phyloP scores from a whole-genome alignment of 2,113 vertebrate species.

The Lampris incognitus region DNA sequence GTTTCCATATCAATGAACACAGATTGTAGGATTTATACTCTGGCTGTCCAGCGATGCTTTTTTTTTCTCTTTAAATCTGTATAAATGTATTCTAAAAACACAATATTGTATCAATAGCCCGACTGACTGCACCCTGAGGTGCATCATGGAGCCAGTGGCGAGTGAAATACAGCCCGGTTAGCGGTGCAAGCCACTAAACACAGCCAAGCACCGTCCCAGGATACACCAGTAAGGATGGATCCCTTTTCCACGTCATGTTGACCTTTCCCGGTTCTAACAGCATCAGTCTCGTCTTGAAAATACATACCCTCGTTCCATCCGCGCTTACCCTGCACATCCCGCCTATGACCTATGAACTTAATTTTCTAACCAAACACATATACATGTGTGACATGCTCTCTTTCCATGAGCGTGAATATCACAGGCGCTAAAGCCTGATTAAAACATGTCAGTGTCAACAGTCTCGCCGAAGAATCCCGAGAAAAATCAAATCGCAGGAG shows the following conservation, averaged over 20 bases:
- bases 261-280: conserved; percentile 91
- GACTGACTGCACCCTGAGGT: conserved; percentile 12
- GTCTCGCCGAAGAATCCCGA: conserved; percentile 37
- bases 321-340: conserved; percentile 86
- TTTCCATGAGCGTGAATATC: conserved; percentile 81
- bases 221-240: conserved; percentile 72
- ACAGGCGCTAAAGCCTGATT: conserved; percentile 75
- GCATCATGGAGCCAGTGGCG: conserved; percentile 29
- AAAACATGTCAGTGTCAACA: conserved; percentile 81
- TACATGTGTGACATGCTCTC: conserved; percentile 85
- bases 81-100: background rate
- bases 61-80: background rate
- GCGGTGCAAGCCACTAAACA: conserved; percentile 58
- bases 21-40: conserved; percentile 16
- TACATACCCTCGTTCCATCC: conserved; percentile 94
- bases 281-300: conserved; percentile 91
- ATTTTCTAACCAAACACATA: conserved; percentile 90
- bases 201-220: conserved; percentile 40
- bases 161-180: conserved; percentile 59
- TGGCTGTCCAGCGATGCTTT: background rate
- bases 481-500: conserved; percentile 37
- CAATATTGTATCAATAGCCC: background rate
- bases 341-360: conserved; percentile 87
- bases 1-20: conserved; percentile 47
- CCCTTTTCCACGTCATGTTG: conserved; percentile 88